Conservation (phyloP, 2,888 invertebrate genomes). For the Patella caerulea region DNA sequence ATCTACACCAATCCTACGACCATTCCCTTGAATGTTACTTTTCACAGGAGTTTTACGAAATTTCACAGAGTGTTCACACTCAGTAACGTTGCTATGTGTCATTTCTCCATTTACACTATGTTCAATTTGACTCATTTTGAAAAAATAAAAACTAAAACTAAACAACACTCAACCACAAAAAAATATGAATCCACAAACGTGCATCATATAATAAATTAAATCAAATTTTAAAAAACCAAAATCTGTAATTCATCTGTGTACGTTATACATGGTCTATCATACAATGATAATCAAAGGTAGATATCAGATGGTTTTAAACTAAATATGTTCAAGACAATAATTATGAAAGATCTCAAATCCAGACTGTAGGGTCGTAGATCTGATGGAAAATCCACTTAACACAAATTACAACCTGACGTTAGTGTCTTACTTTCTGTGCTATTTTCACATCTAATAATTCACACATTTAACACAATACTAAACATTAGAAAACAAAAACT, state of each 20-base stretch:
- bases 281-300: too few relatives aligned
- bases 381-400: too few relatives aligned
- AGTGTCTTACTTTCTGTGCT: too few relatives aligned
- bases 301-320: too few relatives aligned
- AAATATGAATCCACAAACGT: not conserved
- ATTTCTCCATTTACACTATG: conserved; percentile 22
- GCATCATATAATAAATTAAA: not conserved
- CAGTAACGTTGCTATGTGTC: conserved; percentile 14
- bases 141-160: not conserved
- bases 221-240: too few relatives aligned
- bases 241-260: too few relatives aligned
- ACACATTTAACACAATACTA: not conserved
- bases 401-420: too few relatives aligned
- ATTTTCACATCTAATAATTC: not conserved
- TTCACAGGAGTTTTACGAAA: conserved; percentile 16
- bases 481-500: not conserved
- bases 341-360: too few relatives aligned
- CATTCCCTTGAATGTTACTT: conserved; percentile 12
- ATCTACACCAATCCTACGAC: conserved; percentile 25
- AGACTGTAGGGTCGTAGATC: too few relatives aligned
- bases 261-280: too few relatives aligned
- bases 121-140: conserved; percentile 28
- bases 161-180: conserved; percentile 1
- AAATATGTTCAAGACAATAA: too few relatives aligned
- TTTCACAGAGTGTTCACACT: conserved; percentile 14